Base-by-base conservation (phyloP, 2,797 vertebrate genomes). In the Xiphorhynchus erythropygius region DNA sequence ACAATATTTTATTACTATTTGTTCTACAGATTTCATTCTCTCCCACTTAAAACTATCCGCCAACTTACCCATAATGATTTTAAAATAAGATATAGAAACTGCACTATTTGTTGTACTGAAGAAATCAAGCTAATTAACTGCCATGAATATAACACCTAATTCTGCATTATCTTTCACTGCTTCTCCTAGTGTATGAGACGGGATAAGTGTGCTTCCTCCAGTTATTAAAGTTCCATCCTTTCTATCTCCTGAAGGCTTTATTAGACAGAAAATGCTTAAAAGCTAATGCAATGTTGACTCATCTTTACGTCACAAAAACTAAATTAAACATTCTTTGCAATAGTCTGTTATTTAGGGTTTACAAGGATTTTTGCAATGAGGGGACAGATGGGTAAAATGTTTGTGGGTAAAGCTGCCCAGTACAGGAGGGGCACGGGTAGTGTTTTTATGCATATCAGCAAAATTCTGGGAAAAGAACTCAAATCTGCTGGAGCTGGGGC, bases 321-420 rank as follows among this genome's bases (percentile, higher is more conserved):
- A 73, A 73, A 44, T 53, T 4, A 81, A 87, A 42, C 0, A 1
- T 32, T 52, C 21, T 46, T 92, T 70, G 33, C 47, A 49, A 70
- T 5, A 11, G 18, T 24, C 39, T 81, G 22, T 64, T 84, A 65
- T n/a, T 65, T 25, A 84, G 18, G 3, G 13, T 67, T 87, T 63
- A 22, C 44, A 84, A 64, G 53, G 49, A 77, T 25, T 83, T 80
- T n/a, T 3, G 0, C 0, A 0, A 6, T 11, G 17, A 21, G 22
- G 5, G 9, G 13, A 33, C 3, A 0, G 17, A 30, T 10, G 15
- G 30, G 32, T 55, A 59, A 73, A 65, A 68, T 16, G 11, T 17
- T 77, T 46, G 12, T 39, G 25, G n/a, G 63, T 70, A 46, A 89
- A 86, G 33, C 6, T 81, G 49, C 5, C 19, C 32, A 46, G 30